Percentiles rank a stretch among this genome's conserved stretches.
These are phyloP conservation scores for Saguinus midas DNA, from an alignment of 2,113 vertebrate species.

Conservation along the genomic window DNA sequence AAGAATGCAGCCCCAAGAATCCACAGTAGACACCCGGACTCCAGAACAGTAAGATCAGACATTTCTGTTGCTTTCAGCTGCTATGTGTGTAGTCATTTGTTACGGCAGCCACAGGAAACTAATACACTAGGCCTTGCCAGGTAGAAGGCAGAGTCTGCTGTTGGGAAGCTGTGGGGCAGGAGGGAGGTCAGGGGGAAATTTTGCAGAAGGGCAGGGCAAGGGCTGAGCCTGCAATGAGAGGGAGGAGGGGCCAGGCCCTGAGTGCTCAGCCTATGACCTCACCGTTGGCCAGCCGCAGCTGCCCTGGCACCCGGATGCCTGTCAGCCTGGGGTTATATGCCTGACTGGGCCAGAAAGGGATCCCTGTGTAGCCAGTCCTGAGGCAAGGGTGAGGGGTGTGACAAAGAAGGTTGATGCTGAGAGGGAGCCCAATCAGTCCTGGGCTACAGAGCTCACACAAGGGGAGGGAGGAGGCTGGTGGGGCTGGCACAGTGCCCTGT, in stretches of 20 bases:
- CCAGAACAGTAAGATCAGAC: neutral
- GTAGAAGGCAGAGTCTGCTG: neutral
- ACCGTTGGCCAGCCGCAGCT: conserved; percentile 61
- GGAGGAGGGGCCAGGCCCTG: neutral
- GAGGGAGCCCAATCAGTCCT: neutral
- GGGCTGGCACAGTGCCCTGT: neutral
- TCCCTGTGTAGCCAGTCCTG: conserved; percentile 47
- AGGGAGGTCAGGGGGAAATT: neutral
- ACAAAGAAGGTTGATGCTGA: conserved; percentile 34
- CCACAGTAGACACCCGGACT: neutral
- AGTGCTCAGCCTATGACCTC: conserved; percentile 67
- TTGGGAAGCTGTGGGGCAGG: neutral
- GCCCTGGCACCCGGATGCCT: conserved; percentile 66
- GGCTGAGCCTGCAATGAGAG: neutral
- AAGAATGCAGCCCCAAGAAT: neutral
- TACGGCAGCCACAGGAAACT: conserved; percentile 28
- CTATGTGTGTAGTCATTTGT: neutral
- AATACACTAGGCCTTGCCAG: neutral
- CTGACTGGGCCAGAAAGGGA: conserved; percentile 73
- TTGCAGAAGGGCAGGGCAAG: neutral
- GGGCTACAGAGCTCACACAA: neutral
- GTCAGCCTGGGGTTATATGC: conserved; percentile 67
- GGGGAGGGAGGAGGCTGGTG: neutral
- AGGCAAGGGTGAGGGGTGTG: conserved; percentile 50
- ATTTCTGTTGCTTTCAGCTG: neutral